phyloP scores from a whole-genome alignment of 2,888 invertebrate species.

The Plemyria rubiginata region DNA sequence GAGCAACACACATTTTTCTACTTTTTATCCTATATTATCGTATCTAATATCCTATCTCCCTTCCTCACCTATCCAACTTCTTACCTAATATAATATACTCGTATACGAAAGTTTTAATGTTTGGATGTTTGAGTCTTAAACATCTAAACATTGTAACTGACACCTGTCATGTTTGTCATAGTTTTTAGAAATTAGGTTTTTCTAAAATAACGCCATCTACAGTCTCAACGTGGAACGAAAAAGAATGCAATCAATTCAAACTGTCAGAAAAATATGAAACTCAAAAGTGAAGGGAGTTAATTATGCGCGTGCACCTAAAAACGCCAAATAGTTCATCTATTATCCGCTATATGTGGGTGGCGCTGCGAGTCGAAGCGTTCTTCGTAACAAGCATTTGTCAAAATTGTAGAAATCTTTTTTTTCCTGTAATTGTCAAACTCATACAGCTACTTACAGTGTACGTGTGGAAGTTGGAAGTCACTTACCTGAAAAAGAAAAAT shows the following conservation, averaged over 20 bases:
- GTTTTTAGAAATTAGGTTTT: too few species aligned
- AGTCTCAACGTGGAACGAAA: constrained; percentile 22
- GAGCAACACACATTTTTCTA: too few species aligned
- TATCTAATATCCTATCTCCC: too few species aligned
- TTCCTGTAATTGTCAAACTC: not conserved
- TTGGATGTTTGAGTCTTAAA: too few species aligned
- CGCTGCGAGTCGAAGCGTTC: constrained; percentile 11
- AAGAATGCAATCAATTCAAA: constrained; percentile 13
- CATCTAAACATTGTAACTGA: too few species aligned
- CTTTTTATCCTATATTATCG: too few species aligned
- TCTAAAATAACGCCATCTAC: constrained; percentile 40
- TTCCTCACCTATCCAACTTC: too few species aligned
- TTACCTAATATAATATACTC: too few species aligned
- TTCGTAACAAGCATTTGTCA: not conserved
- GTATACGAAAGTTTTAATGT: too few species aligned
- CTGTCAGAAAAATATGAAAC: constrained; percentile 35
- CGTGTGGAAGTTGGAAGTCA: constrained; percentile 1
- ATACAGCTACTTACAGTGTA: constrained; percentile 1
- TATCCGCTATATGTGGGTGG: constrained; percentile 20
- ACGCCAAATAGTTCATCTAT: constrained; percentile 28
- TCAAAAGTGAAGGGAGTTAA: constrained; percentile 29
- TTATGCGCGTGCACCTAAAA: constrained; percentile 14
- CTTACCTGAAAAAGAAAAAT: constrained; percentile 21
- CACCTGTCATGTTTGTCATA: too few species aligned
- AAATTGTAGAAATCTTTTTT: not conserved